A percentile compares a stretch with the other conserved stretches of the same genome.
Conservation (phyloP, 2,113 vertebrate species). For the Dasyurus viverrinus region DNA sequence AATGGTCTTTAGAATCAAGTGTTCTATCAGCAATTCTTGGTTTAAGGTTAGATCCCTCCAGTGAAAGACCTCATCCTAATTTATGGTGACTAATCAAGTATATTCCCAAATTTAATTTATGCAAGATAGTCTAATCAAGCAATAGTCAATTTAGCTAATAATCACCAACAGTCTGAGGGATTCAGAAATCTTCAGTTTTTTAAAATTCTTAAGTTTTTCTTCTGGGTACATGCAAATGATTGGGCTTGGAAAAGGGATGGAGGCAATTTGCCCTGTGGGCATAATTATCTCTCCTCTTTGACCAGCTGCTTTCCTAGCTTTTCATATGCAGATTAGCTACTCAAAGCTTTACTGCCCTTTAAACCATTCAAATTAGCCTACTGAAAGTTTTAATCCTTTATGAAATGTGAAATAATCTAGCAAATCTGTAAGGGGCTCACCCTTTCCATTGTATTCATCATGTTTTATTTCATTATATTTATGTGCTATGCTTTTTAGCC, state of each 20-base stretch:
- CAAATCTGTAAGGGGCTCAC: not conserved
- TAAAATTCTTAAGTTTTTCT: not conserved
- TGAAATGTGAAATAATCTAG: not conserved
- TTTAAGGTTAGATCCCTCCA: not conserved
- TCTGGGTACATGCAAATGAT: not conserved
- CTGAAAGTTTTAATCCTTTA: not conserved
- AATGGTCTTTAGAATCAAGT: not conserved
- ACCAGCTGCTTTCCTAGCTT: not conserved
- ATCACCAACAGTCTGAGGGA: not conserved
- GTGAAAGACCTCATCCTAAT: not conserved
- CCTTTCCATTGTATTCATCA: not conserved
- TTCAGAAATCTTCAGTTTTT: not conserved
- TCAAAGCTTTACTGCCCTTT: not conserved
- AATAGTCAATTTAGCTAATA: not conserved
- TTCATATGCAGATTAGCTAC: not conserved
- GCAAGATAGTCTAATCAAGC: not conserved
- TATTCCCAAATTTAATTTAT: not conserved
- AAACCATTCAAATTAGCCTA: not conserved
- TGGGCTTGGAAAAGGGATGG: not conserved
- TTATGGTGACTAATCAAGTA: not conserved
- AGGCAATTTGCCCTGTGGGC: not conserved
- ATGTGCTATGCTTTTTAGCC: not conserved
- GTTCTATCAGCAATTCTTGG: not conserved
- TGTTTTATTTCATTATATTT: constrained; percentile 29
- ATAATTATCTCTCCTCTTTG: not conserved